Evolutionary conservation across 2,113 vertebrate species (phyloP).

Genomic region (Paramisgurnus dabryanus): DNA sequence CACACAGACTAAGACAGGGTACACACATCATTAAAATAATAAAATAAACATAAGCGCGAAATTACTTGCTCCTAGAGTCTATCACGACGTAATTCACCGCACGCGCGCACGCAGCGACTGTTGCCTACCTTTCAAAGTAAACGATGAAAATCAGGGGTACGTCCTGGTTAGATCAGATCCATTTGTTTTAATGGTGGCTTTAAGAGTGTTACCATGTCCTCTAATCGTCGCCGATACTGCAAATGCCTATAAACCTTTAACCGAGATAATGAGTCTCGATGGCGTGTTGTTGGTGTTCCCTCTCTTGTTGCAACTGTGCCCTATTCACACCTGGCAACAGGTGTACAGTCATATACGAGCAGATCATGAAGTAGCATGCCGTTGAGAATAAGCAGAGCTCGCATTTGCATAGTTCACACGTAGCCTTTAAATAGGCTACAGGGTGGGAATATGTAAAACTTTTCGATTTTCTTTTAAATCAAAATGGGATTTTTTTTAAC

Average conservation of each 20-base stretch:
- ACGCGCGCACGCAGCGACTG: no score
- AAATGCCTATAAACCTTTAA: neutral
- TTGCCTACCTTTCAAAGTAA: no score
- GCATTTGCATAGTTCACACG: constrained; percentile 37
- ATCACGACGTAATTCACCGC: no score
- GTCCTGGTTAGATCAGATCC: neutral
- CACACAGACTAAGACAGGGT: no score
- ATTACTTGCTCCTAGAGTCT: no score
- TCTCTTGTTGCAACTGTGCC: neutral
- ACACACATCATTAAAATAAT: no score
- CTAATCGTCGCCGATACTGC: neutral
- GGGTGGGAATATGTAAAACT: neutral
- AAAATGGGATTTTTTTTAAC: no score
- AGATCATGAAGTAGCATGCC: constrained; percentile 38
- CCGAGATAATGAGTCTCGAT: neutral
- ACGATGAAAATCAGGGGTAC: no score
- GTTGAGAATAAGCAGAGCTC: constrained; percentile 50
- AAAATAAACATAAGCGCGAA: no score
- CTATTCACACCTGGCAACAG: constrained; percentile 54
- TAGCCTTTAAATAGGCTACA: neutral
- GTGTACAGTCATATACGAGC: constrained; percentile 53
- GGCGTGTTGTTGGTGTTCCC: neutral
- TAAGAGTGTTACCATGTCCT: neutral
- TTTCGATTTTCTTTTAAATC: no score
- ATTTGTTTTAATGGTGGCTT: neutral